Percentiles rank a stretch among this genome's conserved stretches.
Conservation (phyloP, 2,888 invertebrate genomes). For the Lycophotia porphyrea region DNA sequence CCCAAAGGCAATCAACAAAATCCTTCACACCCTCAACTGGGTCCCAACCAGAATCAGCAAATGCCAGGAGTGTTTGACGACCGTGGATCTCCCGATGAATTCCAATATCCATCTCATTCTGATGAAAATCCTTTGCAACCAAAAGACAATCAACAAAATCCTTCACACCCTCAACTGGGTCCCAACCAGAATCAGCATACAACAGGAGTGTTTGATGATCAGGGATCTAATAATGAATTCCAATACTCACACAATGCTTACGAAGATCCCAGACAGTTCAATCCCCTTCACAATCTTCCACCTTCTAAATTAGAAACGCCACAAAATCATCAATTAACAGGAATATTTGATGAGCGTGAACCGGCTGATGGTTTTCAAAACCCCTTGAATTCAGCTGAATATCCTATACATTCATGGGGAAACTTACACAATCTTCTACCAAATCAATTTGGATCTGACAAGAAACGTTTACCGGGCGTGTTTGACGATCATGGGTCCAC, state of each 20-base stretch:
- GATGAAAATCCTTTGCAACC: too few relatives aligned
- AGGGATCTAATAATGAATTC: neutral
- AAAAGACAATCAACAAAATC: too few relatives aligned
- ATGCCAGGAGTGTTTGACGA: neutral
- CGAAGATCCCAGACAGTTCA: slow-evolving; percentile 3
- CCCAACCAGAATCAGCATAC: too few relatives aligned
- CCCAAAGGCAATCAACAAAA: neutral
- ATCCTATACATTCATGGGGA: neutral
- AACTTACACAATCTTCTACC: neutral
- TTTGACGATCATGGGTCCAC: too few relatives aligned
- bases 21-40: neutral
- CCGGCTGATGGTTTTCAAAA: neutral
- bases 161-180: too few relatives aligned
- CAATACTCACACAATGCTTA: slow-evolving; percentile 14
- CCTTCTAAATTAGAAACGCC: neutral
- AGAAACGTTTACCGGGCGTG: neutral
- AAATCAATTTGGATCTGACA: neutral
- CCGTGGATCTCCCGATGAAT: too few relatives aligned
- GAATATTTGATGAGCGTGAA: neutral
- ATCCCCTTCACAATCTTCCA: neutral
- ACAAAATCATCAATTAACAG: slow-evolving; percentile 1
- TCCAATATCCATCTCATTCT: too few relatives aligned
- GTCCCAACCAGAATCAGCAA: neutral
- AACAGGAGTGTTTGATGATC: neutral
- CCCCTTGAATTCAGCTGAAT: neutral